Base-by-base conservation (phyloP, 2,888 invertebrate genomes). In the Adelphocoris suturalis region DNA sequence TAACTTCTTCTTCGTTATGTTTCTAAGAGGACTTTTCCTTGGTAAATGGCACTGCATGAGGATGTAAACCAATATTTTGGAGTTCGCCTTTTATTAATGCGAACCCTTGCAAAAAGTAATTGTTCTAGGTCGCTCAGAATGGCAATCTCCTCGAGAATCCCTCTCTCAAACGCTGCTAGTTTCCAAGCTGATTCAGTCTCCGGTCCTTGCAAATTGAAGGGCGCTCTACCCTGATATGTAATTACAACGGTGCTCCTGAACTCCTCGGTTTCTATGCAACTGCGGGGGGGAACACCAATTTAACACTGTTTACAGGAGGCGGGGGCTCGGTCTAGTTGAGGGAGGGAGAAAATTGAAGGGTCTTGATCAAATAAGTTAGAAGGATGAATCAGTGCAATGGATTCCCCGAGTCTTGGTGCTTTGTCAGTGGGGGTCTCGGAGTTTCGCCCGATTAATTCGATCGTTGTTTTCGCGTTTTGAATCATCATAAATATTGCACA, bases 231-330 rank as follows among this genome's bases (percentile, higher is more conserved):
- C 68, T 68, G 68, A 68, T 68, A 68, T 68, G 68, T 68, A 68
- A 68, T 68, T 68, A 68, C 68, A 23, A 12, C 68, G 7, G 23
- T 23, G 23, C 68, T 23, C 9, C 23, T 68, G 23, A 68, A 68
- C 68, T 68, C 68, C 68, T 19, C 27, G 68, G 68, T 68, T 68
- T 68, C 68, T 68, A 68, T 68, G 68, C 68, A 68, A 68, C 68
- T 68, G 23, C 7, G 3, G 68, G 68, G 9, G 23, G 68, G 68
- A 23, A 68, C 68, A 23, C 19, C 68, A 68, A 68, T 68, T 68
- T 68, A 68, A 68, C 68, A 68, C 68, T 68, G 68, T 68, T 68
- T 68, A 68, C 68, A 68, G 27, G 68, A 23, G 68, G 68, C 23
- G 27, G 27, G 23, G 23, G n/a, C 19, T 16, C 2, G 19, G 19